A percentile compares a stretch with the other conserved stretches of the same genome.
These are phyloP conservation scores for Hipparchia semele DNA, from an alignment of 2,888 invertebrate genomes.

Conservation along the genomic window DNA sequence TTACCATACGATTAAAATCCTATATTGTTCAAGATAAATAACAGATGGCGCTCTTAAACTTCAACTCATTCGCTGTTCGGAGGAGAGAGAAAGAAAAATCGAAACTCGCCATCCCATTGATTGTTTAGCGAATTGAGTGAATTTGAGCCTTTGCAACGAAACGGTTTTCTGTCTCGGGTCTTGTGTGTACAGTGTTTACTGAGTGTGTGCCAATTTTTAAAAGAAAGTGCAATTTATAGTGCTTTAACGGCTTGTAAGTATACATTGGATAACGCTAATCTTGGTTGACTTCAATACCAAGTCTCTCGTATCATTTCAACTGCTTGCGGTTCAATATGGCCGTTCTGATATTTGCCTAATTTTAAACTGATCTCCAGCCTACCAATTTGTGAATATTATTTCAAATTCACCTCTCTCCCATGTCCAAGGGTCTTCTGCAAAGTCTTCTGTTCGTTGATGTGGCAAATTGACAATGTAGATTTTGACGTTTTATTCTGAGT, in stretches of 20 bases:
- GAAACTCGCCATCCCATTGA: constrained; percentile 53
- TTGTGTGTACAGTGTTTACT: constrained; percentile 75
- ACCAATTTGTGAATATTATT: not conserved
- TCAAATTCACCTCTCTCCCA: constrained; percentile 27
- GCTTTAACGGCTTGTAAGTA: constrained; percentile 76
- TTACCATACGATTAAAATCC: constrained; percentile 18
- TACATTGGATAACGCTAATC: constrained; percentile 41
- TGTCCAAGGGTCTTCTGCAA: constrained; percentile 23
- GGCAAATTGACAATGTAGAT: constrained; percentile 75
- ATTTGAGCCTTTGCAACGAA: constrained; percentile 66
- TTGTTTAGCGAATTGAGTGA: constrained; percentile 48
- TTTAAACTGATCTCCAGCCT: constrained; percentile 29
- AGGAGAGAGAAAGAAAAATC: constrained; percentile 59
- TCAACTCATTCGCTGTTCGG: constrained; percentile 42
- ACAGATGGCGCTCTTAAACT: constrained; percentile 56
- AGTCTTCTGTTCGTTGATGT: constrained; percentile 64
- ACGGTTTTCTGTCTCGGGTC: constrained; percentile 81
- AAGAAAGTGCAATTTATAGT: constrained; percentile 66
- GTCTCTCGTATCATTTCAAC: constrained; percentile 50
- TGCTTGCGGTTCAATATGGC: constrained; percentile 77
- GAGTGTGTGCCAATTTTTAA: constrained; percentile 70
- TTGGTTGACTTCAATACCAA: constrained; percentile 36
- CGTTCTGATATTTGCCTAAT: constrained; percentile 66
- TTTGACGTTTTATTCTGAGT: constrained; percentile 78
- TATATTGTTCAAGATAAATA: constrained; percentile 23